These are phyloP conservation scores for Trematocara zebra DNA, from an alignment of 2,113 vertebrate genomes.

Conservation along the genomic window DNA sequence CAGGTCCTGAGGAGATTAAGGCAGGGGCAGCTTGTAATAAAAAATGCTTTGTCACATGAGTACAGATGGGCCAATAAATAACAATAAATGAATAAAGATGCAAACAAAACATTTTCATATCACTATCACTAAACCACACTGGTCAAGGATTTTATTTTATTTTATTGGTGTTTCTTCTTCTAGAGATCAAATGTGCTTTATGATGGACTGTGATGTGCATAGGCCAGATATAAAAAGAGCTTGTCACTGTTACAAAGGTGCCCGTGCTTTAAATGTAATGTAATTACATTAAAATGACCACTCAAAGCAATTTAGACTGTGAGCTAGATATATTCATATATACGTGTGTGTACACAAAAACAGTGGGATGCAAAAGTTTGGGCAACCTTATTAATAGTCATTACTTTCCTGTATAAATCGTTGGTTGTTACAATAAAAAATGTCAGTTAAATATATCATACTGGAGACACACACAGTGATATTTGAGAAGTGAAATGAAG, in stretches of 20 bases:
- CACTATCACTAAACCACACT: not conserved
- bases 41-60: not conserved
- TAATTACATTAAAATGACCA: not conserved
- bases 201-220: not conserved
- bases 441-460: no score
- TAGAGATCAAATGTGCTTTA: not conserved
- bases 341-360: not conserved
- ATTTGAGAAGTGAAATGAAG: no score
- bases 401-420: not conserved
- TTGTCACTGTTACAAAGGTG: not conserved
- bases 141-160: not conserved
- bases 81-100: not conserved
- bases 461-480: no score
- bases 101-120: not conserved
- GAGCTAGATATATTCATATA: not conserved
- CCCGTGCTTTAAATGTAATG: not conserved
- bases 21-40: not conserved
- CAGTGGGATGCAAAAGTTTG: not conserved
- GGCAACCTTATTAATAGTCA: not conserved
- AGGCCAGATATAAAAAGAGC: not conserved
- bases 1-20: not conserved
- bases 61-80: not conserved
- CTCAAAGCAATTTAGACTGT: not conserved
- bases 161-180: not conserved
- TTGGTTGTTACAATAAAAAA: no score